phyloP scores from a whole-genome alignment of 1,140 invertebrate genomes.

The Papilio machaon region DNA sequence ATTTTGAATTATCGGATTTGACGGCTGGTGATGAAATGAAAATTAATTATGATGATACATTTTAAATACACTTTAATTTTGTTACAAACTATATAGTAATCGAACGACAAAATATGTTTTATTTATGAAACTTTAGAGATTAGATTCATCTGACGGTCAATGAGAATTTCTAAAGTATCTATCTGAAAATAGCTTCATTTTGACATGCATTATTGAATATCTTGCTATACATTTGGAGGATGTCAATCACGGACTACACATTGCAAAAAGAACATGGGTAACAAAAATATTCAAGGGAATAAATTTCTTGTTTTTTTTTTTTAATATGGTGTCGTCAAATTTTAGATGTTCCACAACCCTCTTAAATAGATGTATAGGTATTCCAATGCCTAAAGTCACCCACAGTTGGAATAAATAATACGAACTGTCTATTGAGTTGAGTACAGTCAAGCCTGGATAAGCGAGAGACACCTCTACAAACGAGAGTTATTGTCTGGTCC shows the following conservation, averaged over 20 bases:
- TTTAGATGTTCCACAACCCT: neutral
- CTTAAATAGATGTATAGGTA: too few relatives aligned
- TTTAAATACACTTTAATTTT: neutral
- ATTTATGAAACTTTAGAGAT: too few relatives aligned
- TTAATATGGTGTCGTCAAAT: neutral
- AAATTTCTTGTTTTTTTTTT: neutral
- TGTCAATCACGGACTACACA: neutral
- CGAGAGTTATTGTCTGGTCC: too few relatives aligned
- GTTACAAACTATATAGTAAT: neutral
- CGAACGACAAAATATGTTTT: neutral
- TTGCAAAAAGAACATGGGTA: neutral
- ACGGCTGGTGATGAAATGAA: conserved; percentile 52
- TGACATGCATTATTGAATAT: neutral
- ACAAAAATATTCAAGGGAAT: neutral
- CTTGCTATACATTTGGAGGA: neutral
- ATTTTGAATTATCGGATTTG: conserved; percentile 41
- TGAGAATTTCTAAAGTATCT: neutral
- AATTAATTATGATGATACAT: neutral
- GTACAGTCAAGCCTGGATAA: too few relatives aligned
- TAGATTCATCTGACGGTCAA: neutral
- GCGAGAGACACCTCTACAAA: too few relatives aligned
- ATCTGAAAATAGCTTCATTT: neutral
- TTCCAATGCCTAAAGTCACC: too few relatives aligned
- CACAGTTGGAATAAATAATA: too few relatives aligned
- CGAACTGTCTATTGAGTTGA: too few relatives aligned